These are phyloP conservation scores for Holocentrus rufus DNA, from an alignment of 2,797 vertebrate genomes.

Conservation along the genomic window DNA sequence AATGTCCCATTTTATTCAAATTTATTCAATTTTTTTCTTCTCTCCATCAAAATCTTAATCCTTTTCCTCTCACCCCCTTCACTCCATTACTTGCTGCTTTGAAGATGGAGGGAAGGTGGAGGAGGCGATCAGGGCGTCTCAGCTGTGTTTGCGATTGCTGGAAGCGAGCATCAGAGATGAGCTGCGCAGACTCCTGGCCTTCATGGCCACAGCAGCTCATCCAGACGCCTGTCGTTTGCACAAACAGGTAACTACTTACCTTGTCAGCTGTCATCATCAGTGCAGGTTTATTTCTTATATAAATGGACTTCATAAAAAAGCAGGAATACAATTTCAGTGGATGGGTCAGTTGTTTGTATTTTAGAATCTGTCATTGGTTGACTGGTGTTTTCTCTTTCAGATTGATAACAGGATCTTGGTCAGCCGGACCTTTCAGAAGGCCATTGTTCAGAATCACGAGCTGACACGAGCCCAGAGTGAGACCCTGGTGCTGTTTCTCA, in stretches of 20 bases:
- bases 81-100: constrained; percentile 7
- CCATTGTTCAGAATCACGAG: constrained; percentile 82
- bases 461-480: constrained; percentile 81
- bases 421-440: constrained; percentile 84
- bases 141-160: constrained; percentile 85
- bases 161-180: constrained; percentile 82
- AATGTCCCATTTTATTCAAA: neutral
- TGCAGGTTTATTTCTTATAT: too few relatives aligned
- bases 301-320: neutral
- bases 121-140: constrained; percentile 83
- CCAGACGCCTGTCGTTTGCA: constrained; percentile 81
- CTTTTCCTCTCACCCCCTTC: neutral
- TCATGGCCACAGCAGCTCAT: constrained; percentile 79
- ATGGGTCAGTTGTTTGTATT: neutral
- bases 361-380: constrained; percentile 1
- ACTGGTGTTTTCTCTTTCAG: constrained; percentile 65
- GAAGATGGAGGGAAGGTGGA: constrained; percentile 71
- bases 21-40: neutral
- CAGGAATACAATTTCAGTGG: too few relatives aligned
- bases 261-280: too few relatives aligned
- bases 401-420: constrained; percentile 83
- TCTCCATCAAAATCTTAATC: neutral
- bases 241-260: constrained; percentile 78
- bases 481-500: constrained; percentile 82
- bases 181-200: constrained; percentile 81